phyloP scores from a whole-genome alignment of 2,113 vertebrate species.

The Passer domesticus region DNA sequence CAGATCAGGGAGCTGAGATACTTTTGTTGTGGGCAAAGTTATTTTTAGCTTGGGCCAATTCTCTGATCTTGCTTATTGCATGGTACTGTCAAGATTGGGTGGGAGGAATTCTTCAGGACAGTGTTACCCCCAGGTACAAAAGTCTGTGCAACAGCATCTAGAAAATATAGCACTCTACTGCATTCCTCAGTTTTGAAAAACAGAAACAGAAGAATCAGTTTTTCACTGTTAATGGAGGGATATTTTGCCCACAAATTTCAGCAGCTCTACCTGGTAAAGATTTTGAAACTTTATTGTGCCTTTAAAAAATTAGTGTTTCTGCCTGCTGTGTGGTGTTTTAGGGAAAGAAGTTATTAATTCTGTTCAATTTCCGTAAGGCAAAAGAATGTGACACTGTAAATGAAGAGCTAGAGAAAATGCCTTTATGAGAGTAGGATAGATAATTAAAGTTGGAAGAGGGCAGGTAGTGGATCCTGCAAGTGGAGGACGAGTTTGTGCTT shows the following conservation, averaged over 20 bases:
- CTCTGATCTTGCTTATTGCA: not conserved
- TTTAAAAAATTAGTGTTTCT: not conserved
- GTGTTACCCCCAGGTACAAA: not conserved
- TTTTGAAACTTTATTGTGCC: not conserved
- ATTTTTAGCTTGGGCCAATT: constrained; percentile 34
- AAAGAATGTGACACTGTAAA: not conserved
- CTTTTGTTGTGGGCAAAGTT: constrained; percentile 4
- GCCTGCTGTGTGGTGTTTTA: not conserved
- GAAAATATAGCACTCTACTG: not conserved
- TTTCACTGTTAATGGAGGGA: not conserved
- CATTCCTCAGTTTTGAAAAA: not conserved
- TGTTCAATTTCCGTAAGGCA: not conserved
- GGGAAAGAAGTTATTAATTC: not conserved
- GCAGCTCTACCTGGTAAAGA: not conserved
- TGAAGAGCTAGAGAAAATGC: not conserved
- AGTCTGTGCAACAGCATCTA: not conserved
- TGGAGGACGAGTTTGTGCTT: not conserved
- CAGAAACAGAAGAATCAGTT: not conserved
- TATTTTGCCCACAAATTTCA: not conserved
- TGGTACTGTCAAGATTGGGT: not conserved
- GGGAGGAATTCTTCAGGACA: not conserved
- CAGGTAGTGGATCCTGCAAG: not conserved
- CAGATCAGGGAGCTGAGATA: not conserved
- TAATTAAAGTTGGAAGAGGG: not conserved
- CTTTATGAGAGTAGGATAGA: not conserved